Conservation (phyloP, 2,888 invertebrate genomes). For the Thumatha senex region DNA sequence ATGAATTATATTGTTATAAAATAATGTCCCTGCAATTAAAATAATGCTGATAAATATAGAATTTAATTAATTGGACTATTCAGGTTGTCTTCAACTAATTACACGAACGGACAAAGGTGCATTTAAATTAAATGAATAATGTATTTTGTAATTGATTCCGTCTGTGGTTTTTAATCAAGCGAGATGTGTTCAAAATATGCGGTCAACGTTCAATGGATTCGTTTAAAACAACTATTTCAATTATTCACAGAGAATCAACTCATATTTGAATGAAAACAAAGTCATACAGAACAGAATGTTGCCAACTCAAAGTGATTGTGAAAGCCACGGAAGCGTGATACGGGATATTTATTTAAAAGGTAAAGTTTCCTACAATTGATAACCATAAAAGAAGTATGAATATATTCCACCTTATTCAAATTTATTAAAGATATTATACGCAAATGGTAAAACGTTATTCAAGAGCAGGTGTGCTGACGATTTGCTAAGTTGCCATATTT, state of each 20-base stretch:
- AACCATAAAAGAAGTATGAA: conserved; percentile 60
- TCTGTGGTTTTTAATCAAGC: conserved; percentile 60
- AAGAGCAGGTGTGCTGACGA: conserved; percentile 79
- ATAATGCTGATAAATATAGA: background rate
- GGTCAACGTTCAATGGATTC: conserved; percentile 55
- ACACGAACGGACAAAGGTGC: conserved; percentile 20
- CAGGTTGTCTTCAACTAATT: conserved; percentile 21
- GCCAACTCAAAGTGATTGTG: conserved; percentile 22
- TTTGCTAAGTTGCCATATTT: conserved; percentile 80
- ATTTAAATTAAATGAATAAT: conserved; percentile 23
- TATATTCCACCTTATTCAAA: conserved; percentile 67
- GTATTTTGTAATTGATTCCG: conserved; percentile 46
- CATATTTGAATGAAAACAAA: conserved; percentile 36
- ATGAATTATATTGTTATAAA: too few species aligned
- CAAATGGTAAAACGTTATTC: conserved; percentile 76
- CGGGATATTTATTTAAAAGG: conserved; percentile 29
- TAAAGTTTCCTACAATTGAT: conserved; percentile 42
- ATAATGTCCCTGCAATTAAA: background rate
- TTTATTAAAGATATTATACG: conserved; percentile 77
- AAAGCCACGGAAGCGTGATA: conserved; percentile 17
- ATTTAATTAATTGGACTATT: conserved; percentile 10
- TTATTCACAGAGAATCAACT: conserved; percentile 59
- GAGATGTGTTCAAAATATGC: conserved; percentile 57
- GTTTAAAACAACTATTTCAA: conserved; percentile 64
- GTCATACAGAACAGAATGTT: conserved; percentile 38